Evolutionary conservation across 2,888 invertebrate species (phyloP).

Genomic region (Oligia strigilis): DNA sequence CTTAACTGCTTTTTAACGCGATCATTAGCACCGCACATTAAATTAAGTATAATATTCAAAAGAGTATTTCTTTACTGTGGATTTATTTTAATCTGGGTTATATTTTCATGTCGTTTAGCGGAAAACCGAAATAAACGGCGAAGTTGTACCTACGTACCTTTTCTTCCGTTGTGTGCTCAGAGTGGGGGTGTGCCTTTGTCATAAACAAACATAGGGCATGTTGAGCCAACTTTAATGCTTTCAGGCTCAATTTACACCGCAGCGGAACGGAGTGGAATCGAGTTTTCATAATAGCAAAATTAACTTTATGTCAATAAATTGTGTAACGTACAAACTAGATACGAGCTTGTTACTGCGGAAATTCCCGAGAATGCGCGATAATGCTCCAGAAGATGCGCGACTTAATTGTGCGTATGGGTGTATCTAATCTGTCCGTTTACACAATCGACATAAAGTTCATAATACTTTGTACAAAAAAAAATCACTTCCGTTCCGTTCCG

Average conservation of each 20-base stretch:
- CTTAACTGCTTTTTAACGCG: slow-evolving; percentile 15
- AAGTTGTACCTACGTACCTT: slow-evolving; percentile 42
- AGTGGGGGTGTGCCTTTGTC: slow-evolving; percentile 54
- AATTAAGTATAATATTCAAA: slow-evolving; percentile 13
- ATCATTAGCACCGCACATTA: slow-evolving; percentile 29
- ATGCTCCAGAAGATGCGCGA: background rate
- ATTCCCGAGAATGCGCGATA: background rate
- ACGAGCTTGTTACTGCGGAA: background rate
- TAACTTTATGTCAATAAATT: background rate
- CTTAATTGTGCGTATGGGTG: no score
- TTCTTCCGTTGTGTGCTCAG: slow-evolving; percentile 47
- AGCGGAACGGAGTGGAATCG: background rate
- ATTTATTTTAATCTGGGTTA: slow-evolving; percentile 11
- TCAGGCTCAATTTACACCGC: slow-evolving; percentile 17
- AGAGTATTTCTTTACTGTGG: slow-evolving; percentile 1
- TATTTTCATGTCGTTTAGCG: slow-evolving; percentile 19
- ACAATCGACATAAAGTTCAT: background rate
- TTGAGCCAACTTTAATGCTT: slow-evolving; percentile 55
- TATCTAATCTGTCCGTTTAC: background rate
- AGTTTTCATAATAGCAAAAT: background rate
- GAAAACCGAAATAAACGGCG: slow-evolving; percentile 41
- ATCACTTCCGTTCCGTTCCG: background rate
- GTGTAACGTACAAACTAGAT: background rate
- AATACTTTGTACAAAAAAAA: background rate
- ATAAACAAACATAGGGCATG: slow-evolving; percentile 55